Base-by-base conservation (phyloP, 2,797 vertebrate genomes). In the Streptopelia turtur region DNA sequence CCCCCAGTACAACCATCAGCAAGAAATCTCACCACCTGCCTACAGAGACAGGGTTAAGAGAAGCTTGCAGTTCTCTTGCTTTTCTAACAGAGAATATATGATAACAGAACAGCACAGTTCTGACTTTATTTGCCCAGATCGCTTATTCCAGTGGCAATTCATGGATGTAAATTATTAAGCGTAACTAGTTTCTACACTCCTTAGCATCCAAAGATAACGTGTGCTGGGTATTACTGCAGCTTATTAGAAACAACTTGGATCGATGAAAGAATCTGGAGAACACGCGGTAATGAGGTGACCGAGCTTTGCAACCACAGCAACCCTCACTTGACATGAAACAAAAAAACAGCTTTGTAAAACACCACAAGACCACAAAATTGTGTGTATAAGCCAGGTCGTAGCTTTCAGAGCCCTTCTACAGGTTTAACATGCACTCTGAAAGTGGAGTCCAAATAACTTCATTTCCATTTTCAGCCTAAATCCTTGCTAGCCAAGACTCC, bases 301-400 rank as follows among this genome's bases (percentile, higher is more conserved):
- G 3, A 85, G 64, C 15, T 28, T 52, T 52, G 22, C 16, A 77
- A 10, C 30, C 27, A 4, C 31, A 45, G 25, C 1, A 5, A 37
- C 53, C 43, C 37, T 31, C 13, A 1, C 39, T 59, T 31, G 13
- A 52, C 0, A 2, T 6, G n/a, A 45, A 37, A 14, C 17, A 59
- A 27, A 33, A 66, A 27, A 66, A 6, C 13, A 66, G 9, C 35
- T 49, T 16, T 53, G 18, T 37, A 27, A 68, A 93, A 61, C 6
- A 20, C 21, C 53, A 12, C 55, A 15, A 0, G 41, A 6, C 28
- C 24, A 24, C 21, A 27, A 31, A 33, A 11, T 0, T 16, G 3
- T 13, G 16, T 3, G 11, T 11, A 8, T 16, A 30, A 56, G 28
- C 16, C 14, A 61, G 56, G 31, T 15, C 13, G 1, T 2, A 15